Percentiles rank a stretch among this genome's conserved stretches.
These are phyloP conservation scores for Phalangium opilio DNA, from an alignment of 2,888 invertebrate genomes.

Conservation along the genomic window DNA sequence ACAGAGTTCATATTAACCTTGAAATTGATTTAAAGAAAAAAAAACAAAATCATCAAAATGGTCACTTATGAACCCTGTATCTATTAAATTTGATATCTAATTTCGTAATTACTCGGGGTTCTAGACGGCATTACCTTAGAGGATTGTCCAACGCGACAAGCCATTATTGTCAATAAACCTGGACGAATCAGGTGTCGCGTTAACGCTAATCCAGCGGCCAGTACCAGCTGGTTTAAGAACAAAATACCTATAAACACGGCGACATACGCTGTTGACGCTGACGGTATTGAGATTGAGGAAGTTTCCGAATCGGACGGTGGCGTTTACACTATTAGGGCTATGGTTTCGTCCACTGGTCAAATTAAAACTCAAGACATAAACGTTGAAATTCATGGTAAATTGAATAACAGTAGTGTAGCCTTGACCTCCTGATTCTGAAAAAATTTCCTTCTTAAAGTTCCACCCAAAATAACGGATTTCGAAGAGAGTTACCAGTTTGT, in stretches of 20 bases:
- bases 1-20: too few species aligned
- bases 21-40: too few species aligned
- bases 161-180: not conserved
- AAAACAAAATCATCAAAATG: too few species aligned
- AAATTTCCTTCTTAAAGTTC: constrained; percentile 8
- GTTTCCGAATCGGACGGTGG: constrained; percentile 16
- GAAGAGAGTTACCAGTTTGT: constrained; percentile 41
- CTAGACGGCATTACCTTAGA: not conserved
- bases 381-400: constrained; percentile 18
- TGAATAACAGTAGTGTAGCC: too few species aligned
- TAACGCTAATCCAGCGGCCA: not conserved
- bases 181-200: not conserved
- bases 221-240: not conserved
- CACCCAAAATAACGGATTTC: constrained; percentile 18
- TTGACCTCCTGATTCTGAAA: too few species aligned
- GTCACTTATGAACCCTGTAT: too few species aligned
- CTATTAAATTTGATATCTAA: too few species aligned
- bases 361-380: constrained; percentile 13
- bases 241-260: too few species aligned
- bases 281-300: constrained; percentile 14
- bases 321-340: constrained; percentile 13
- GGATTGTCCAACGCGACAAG: not conserved
- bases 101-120: too few species aligned
- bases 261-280: too few species aligned
- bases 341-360: constrained; percentile 18